These are phyloP conservation scores for Sandelia bainsii DNA, from an alignment of 2,797 vertebrate genomes.

Conservation along the genomic window DNA sequence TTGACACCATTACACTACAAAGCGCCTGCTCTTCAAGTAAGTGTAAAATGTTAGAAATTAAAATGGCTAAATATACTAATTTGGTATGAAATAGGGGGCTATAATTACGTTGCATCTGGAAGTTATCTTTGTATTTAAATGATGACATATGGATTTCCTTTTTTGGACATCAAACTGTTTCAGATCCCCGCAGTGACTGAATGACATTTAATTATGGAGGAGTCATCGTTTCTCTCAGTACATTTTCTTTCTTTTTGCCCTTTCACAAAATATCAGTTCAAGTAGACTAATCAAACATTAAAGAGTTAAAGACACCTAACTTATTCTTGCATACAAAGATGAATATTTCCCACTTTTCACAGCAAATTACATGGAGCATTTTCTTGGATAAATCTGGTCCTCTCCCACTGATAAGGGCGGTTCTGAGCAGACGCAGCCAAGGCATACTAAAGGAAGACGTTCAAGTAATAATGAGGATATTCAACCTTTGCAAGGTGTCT, in stretches of 20 bases:
- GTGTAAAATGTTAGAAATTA: slow-evolving; percentile 51
- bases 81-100: slow-evolving; percentile 78
- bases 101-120: slow-evolving; percentile 72
- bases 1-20: slow-evolving; percentile 59
- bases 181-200: slow-evolving; percentile 74
- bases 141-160: slow-evolving; percentile 76
- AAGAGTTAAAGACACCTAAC: slow-evolving; percentile 77
- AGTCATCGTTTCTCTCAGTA: slow-evolving; percentile 69
- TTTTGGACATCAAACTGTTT: slow-evolving; percentile 72
- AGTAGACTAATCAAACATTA: slow-evolving; percentile 82
- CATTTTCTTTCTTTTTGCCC: slow-evolving; percentile 70
- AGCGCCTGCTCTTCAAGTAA: slow-evolving; percentile 40
- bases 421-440: slow-evolving; percentile 70
- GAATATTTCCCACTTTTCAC: slow-evolving; percentile 79
- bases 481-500: slow-evolving; percentile 78
- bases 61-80: slow-evolving; percentile 79
- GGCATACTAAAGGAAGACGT: slow-evolving; percentile 76
- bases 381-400: slow-evolving; percentile 79
- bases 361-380: slow-evolving; percentile 79
- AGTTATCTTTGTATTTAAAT: slow-evolving; percentile 74
- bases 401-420: slow-evolving; percentile 77
- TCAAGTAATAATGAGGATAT: slow-evolving; percentile 80
- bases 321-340: slow-evolving; percentile 73
- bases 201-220: slow-evolving; percentile 81
- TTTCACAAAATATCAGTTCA: slow-evolving; percentile 77